Evolutionary conservation across 92 coral and sea anemone genomes (phyloP).

Genomic region (Chrysogorgia sp.): DNA sequence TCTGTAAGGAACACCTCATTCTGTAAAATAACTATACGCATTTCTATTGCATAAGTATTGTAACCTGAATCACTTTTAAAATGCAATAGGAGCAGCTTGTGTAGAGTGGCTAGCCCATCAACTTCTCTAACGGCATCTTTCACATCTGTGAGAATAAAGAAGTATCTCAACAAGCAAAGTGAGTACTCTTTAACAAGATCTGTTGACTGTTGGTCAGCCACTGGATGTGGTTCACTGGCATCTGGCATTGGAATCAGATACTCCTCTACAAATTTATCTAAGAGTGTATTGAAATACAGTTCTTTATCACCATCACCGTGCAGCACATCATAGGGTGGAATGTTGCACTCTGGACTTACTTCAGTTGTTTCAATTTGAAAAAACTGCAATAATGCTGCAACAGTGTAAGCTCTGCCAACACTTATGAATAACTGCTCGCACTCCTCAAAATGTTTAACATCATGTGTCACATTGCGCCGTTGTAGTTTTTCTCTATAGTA

Average conservation of each 20-base stretch:
- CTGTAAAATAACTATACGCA: slow-evolving; percentile 56
- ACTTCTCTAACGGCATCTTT: slow-evolving; percentile 63
- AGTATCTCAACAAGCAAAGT: slow-evolving; percentile 45
- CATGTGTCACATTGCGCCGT: slow-evolving; percentile 7
- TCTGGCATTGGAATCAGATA: not conserved
- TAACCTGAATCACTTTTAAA: slow-evolving; percentile 51
- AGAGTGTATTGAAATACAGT: slow-evolving; percentile 7
- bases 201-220: not conserved
- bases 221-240: not conserved
- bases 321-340: slow-evolving; percentile 9
- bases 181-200: slow-evolving; percentile 50
- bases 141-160: slow-evolving; percentile 25
- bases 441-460: too few species aligned
- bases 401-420: slow-evolving; percentile 8
- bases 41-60: slow-evolving; percentile 68
- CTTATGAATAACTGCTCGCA: slow-evolving; percentile 12
- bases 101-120: slow-evolving; percentile 60
- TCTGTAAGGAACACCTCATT: too few species aligned
- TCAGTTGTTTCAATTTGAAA: not conserved
- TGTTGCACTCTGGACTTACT: not conserved
- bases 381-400: slow-evolving; percentile 12
- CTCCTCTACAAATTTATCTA: slow-evolving; percentile 14
- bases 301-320: slow-evolving; percentile 11
- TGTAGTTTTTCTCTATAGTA: slow-evolving; percentile 13
- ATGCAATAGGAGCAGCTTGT: slow-evolving; percentile 56